Percentiles rank a stretch among this genome's conserved stretches.
phyloP scores from a whole-genome alignment of 2,888 invertebrate genomes.

The Diplazon laetatorius region DNA sequence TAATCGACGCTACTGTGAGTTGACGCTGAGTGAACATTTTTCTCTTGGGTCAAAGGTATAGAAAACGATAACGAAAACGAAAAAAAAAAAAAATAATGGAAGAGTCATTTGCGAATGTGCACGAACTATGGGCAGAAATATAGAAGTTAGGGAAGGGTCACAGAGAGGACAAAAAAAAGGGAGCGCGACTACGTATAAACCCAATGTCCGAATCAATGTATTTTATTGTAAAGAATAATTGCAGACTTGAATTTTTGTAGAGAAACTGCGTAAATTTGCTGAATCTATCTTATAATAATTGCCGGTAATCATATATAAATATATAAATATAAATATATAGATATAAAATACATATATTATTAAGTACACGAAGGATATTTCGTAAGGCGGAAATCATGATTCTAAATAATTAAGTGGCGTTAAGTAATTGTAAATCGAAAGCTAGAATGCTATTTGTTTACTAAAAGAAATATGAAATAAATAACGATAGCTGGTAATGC shows the following conservation, averaged over 20 bases:
- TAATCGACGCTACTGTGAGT: constrained; percentile 64
- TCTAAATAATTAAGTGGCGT: constrained; percentile 77
- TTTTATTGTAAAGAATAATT: constrained; percentile 78
- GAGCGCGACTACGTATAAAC: constrained; percentile 67
- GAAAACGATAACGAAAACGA: background rate
- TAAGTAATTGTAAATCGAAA: constrained; percentile 77
- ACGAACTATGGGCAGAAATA: constrained; percentile 28
- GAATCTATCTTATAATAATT: constrained; percentile 62
- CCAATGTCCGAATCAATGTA: constrained; percentile 76
- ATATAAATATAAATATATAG: too few species aligned
- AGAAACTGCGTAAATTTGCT: constrained; percentile 68
- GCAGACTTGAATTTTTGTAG: constrained; percentile 77
- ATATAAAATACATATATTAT: too few species aligned
- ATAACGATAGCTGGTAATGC: constrained; percentile 60
- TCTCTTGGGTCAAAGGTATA: constrained; percentile 65
- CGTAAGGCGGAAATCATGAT: constrained; percentile 73
- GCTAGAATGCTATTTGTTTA: constrained; percentile 79
- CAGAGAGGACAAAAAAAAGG: background rate
- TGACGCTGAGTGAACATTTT: constrained; percentile 68
- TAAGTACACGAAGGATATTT: constrained; percentile 65
- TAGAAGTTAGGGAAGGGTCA: background rate
- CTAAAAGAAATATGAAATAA: constrained; percentile 68
- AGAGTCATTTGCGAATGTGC: constrained; percentile 26
- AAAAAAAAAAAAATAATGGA: too few species aligned
- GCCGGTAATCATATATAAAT: constrained; percentile 58